Evolutionary conservation across 2,113 vertebrate genomes (phyloP).

Genomic region (Malurus alboscapulatus): DNA sequence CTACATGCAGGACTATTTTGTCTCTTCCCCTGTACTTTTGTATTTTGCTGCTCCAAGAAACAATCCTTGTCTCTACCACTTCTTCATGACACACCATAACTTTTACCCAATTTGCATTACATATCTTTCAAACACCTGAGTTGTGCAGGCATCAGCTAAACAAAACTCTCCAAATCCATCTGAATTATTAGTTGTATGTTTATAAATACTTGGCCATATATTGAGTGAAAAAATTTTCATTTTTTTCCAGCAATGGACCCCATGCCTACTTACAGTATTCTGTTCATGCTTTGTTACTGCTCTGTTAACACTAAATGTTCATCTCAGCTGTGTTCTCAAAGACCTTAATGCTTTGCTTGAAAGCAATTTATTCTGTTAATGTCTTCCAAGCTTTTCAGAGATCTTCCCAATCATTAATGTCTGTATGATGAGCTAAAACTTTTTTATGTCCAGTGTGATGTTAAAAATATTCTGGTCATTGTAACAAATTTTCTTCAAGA

Average conservation of each 20-base stretch:
- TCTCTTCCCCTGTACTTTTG: not conserved
- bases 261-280: not conserved
- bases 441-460: not conserved
- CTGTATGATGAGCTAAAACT: not conserved
- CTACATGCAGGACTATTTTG: not conserved
- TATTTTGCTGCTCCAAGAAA: not conserved
- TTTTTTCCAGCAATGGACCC: not conserved
- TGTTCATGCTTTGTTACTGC: not conserved
- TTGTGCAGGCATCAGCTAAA: not conserved
- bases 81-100: not conserved
- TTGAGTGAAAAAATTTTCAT: not conserved
- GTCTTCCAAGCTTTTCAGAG: not conserved
- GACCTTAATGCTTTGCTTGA: not conserved
- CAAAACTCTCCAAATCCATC: not conserved
- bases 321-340: not conserved
- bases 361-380: not conserved
- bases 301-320: not conserved
- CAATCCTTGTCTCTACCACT: not conserved
- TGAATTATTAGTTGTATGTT: not conserved
- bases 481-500: not conserved
- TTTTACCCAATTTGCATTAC: not conserved
- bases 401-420: not conserved
- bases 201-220: not conserved
- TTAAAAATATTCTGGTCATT: not conserved
- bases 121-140: not conserved